Evolutionary conservation across 2,113 vertebrate genomes (phyloP).

Genomic region (Ophiodon elongatus): DNA sequence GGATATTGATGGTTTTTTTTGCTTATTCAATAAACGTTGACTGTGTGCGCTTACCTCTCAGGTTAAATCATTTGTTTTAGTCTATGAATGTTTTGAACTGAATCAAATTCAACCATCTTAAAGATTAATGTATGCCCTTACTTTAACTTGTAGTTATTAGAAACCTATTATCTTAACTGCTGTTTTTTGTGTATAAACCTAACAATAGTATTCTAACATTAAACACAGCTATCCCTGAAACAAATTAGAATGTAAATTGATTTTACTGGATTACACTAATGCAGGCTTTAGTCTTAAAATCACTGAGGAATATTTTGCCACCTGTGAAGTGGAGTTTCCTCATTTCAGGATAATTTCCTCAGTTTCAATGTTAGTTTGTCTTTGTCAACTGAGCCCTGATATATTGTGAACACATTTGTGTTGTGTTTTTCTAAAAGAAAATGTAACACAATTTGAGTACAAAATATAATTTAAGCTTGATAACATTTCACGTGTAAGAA

Average conservation of each 20-base stretch:
- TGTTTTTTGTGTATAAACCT: background rate
- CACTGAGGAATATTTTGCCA: background rate
- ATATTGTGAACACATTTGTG: background rate
- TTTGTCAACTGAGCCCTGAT: background rate
- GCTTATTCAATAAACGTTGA: background rate
- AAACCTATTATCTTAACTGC: background rate
- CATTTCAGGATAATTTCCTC: background rate
- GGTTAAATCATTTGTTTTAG: conserved; percentile 31
- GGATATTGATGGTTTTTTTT: background rate
- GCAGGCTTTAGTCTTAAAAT: background rate
- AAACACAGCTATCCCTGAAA: background rate
- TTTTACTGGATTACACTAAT: background rate
- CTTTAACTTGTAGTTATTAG: background rate
- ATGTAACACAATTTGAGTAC: background rate
- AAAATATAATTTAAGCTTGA: background rate
- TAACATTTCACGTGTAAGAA: background rate
- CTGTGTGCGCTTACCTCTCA: background rate
- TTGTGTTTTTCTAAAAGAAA: background rate
- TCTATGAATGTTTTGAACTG: background rate
- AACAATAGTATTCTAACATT: background rate
- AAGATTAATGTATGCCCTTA: background rate
- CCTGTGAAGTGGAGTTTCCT: background rate
- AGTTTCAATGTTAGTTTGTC: background rate
- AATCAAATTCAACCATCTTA: background rate
- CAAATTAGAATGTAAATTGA: background rate